These are phyloP conservation scores for Psettodes erumei DNA, from an alignment of 2,113 vertebrate species.

Conservation along the genomic window DNA sequence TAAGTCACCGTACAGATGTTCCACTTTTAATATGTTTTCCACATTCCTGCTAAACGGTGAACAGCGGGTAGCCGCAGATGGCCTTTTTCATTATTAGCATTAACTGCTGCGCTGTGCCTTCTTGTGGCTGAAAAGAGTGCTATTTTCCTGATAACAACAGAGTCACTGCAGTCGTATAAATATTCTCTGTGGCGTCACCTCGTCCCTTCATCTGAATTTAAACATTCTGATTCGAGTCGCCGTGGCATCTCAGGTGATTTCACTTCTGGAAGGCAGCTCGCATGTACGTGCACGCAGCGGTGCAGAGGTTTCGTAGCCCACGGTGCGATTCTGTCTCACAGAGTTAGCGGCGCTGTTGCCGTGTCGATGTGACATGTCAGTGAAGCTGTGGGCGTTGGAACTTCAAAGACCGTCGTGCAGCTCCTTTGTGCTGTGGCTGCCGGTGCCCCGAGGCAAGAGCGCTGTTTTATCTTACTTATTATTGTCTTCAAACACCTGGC, in stretches of 20 bases:
- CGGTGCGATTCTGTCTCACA: not conserved
- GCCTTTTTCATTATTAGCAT: no score
- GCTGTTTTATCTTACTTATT: slow-evolving; percentile 17
- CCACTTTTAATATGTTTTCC: no score
- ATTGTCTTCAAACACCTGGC: slow-evolving; percentile 6
- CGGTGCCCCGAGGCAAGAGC: not conserved
- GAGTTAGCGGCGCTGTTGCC: not conserved
- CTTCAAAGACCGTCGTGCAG: slow-evolving; percentile 11
- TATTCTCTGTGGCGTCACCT: not conserved
- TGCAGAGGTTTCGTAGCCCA: not conserved
- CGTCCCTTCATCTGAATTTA: not conserved
- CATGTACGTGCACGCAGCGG: not conserved
- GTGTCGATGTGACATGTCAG: slow-evolving; percentile 6
- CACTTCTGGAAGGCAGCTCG: not conserved
- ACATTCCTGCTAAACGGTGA: no score
- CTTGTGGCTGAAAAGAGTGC: not conserved
- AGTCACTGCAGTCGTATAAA: not conserved
- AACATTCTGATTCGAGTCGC: no score
- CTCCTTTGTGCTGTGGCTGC: slow-evolving; percentile 20
- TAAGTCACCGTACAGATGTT: no score
- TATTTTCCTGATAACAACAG: not conserved
- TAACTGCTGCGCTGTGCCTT: no score
- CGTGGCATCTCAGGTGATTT: not conserved
- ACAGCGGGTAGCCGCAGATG: no score
- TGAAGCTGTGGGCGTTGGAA: slow-evolving; percentile 6